Evolutionary conservation across 2,797 vertebrate species (phyloP).

Genomic region (Propithecus deckenii): DNA sequence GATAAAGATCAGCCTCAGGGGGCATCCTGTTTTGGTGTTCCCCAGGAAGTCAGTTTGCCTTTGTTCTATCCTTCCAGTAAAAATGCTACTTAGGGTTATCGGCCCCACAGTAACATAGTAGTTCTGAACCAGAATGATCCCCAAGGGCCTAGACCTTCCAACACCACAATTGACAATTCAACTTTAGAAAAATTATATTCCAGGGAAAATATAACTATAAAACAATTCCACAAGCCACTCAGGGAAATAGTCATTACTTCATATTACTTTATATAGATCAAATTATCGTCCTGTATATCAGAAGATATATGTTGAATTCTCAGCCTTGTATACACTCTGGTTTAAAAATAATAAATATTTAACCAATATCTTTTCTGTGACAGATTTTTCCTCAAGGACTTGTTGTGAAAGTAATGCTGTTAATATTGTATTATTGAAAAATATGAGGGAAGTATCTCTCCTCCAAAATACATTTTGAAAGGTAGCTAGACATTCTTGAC

Average conservation of each 20-base stretch:
- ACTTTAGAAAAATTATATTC: background rate
- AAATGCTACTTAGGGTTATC: background rate
- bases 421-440: background rate
- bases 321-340: background rate
- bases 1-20: background rate
- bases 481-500: conserved; percentile 25
- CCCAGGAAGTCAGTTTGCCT: background rate
- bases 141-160: background rate
- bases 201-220: background rate
- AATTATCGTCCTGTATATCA: background rate
- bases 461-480: conserved; percentile 53
- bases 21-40: background rate
- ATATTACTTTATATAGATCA: background rate
- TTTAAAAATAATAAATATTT: background rate
- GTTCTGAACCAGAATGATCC: background rate
- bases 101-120: background rate
- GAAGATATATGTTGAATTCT: background rate
- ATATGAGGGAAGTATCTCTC: conserved; percentile 41
- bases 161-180: background rate
- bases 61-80: background rate
- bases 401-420: background rate
- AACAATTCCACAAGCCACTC: background rate
- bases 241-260: background rate
- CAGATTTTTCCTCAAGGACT: background rate
- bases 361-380: background rate